phyloP scores from a whole-genome alignment of 2,888 invertebrate genomes.

The Drosophila koepferae region DNA sequence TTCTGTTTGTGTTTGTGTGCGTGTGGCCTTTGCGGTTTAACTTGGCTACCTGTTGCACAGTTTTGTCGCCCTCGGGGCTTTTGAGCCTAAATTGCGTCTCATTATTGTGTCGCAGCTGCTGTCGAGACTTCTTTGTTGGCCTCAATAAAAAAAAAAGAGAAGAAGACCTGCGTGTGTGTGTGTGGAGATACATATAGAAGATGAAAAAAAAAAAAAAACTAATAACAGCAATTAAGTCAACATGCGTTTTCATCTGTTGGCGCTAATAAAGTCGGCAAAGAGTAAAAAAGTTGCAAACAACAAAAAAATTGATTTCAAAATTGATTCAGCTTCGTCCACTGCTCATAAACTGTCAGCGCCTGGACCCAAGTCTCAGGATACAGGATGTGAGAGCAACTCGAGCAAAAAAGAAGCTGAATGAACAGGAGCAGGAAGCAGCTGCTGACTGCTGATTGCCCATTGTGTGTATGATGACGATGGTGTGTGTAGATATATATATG shows the following conservation, averaged over 20 bases:
- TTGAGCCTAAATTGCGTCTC: conserved; percentile 59
- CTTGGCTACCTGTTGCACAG: conserved; percentile 72
- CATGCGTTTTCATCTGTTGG: conserved; percentile 65
- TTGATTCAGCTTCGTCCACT: conserved; percentile 41
- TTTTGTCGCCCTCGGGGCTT: conserved; percentile 42
- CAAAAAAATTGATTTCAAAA: conserved; percentile 57
- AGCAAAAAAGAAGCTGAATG: background rate
- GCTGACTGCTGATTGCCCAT: conserved; percentile 21
- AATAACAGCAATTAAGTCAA: conserved; percentile 75
- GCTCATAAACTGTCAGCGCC: conserved; percentile 59
- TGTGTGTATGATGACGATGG: background rate
- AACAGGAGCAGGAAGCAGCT: conserved; percentile 47
- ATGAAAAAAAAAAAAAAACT: conserved; percentile 37
- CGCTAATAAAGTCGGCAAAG: conserved; percentile 65
- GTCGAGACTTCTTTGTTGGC: conserved; percentile 20
- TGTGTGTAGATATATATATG: no score
- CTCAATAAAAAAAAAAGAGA: background rate
- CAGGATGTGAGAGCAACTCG: conserved; percentile 19
- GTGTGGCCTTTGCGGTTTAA: conserved; percentile 68
- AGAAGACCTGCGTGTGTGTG: background rate
- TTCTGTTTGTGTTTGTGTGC: conserved; percentile 44
- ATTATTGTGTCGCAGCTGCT: conserved; percentile 70
- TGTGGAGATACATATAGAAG: background rate
- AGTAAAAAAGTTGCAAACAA: conserved; percentile 25
- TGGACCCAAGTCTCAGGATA: background rate